These are phyloP conservation scores for Esox lucius DNA, from an alignment of 2,797 vertebrate species.

Conservation along the genomic window DNA sequence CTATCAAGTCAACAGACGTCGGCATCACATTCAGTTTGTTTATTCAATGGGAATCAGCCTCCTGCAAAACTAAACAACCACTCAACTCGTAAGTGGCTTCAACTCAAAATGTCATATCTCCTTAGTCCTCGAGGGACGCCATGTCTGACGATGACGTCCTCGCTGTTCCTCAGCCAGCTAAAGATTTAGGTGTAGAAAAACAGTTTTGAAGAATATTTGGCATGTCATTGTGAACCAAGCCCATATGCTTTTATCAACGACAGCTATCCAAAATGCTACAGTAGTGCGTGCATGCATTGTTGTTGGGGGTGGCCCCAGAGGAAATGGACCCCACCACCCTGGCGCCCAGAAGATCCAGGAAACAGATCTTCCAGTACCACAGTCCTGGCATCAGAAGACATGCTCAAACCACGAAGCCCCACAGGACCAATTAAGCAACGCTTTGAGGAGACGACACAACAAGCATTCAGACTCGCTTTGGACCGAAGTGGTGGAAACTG, in stretches of 20 bases:
- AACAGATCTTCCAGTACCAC: too few species aligned
- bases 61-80: constrained; percentile 1
- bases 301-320: not conserved
- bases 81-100: not conserved
- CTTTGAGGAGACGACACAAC: too few species aligned
- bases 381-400: not conserved
- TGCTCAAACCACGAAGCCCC: not conserved
- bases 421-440: not conserved
- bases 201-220: not conserved
- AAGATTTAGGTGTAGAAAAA: not conserved
- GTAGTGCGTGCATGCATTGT: not conserved
- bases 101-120: not conserved
- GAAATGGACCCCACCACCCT: not conserved
- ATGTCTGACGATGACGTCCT: not conserved
- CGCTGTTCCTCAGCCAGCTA: not conserved
- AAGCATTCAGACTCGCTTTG: too few species aligned
- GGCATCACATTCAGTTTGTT: not conserved
- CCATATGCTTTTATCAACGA: not conserved
- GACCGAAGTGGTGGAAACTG: not conserved
- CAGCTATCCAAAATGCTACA: not conserved
- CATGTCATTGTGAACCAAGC: not conserved
- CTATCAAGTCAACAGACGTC: not conserved
- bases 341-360: not conserved
- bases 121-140: not conserved
- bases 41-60: not conserved